These are phyloP conservation scores for Forbesichthys agassizii DNA, from an alignment of 2,113 vertebrate species.

Conservation along the genomic window DNA sequence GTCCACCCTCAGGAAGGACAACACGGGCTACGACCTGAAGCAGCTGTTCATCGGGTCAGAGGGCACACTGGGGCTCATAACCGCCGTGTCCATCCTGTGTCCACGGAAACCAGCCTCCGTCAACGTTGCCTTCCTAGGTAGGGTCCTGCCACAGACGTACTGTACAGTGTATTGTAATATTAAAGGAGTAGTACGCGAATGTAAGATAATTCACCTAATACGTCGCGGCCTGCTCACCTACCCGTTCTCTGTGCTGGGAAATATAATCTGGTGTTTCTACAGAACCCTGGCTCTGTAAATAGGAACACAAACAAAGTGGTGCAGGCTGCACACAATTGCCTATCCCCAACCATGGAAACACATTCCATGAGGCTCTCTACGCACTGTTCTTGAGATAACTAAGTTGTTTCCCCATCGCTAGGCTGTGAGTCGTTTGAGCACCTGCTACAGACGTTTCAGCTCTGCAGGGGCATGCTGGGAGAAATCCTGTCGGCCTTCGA, in stretches of 20 bases:
- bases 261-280: too few species aligned
- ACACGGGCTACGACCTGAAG: slow-evolving; percentile 96
- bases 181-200: too few species aligned
- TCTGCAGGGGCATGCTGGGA: slow-evolving; percentile 86
- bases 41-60: slow-evolving; percentile 96
- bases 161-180: too few species aligned
- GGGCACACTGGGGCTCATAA: slow-evolving; percentile 92
- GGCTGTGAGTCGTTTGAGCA: slow-evolving; percentile 86
- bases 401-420: slow-evolving; percentile 47
- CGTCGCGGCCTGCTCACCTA: too few species aligned
- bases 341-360: too few species aligned
- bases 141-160: slow-evolving; percentile 8
- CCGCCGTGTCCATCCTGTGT: slow-evolving; percentile 88
- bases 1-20: slow-evolving; percentile 88
- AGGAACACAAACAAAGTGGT: too few species aligned
- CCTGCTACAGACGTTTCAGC: slow-evolving; percentile 85
- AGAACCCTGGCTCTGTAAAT: too few species aligned
- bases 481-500: slow-evolving; percentile 95
- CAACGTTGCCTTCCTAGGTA: slow-evolving; percentile 91
- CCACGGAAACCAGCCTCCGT: slow-evolving; percentile 86
- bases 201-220: too few species aligned
- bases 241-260: too few species aligned
- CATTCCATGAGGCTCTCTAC: too few species aligned
- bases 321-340: too few species aligned
- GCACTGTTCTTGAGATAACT: neutral